Evolutionary conservation across 2,888 invertebrate genomes (phyloP), one percentile per base, ranked within the genome.

Genomic region (Diarsia rubi): DNA sequence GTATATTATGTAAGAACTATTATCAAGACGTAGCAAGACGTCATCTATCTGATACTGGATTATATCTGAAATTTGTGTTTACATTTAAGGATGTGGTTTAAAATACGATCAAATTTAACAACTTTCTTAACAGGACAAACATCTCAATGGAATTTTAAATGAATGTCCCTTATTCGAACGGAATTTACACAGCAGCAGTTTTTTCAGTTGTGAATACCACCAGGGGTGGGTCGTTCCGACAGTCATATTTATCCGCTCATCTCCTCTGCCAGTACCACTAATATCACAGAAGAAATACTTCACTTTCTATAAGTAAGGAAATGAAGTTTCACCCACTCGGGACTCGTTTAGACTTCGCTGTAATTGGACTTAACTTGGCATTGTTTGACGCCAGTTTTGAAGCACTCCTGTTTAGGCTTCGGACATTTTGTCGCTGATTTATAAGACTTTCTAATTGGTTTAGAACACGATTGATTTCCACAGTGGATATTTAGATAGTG

Each of bases 341-440:
- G 94, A 90, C 91, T 93, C 93, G 93, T 94, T 95, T 92, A 91
- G 92, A 92, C 90, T 93, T 90, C 76, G 84, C 89, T 90, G 91
- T 95, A 94, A 95, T 94, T 95, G 93, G 92, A 94, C 92, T 92
- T 91, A 91, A 93, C 92, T 94, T 90, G 92, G 91, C 92, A 92
- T 93, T 95, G 93, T 95, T 94, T 93, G 93, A 93, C 90, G 92
- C 89, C 90, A 91, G 91, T 89, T 91, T 88, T 88, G 88, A 90
- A 91, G 85, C 86, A 82, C 85, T 86, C 86, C 86, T 86, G 83
- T 86, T 86, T 88, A 88, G 88, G 72, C 75, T 72, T 60, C 37
- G 85, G 86, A 88, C 90, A 88, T 87, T 90, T 90, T 86, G 87
- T 75, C 78, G 79, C 85, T 88, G 88, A 91, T 90, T 91, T 89